These are phyloP conservation scores for Poeciliopsis occidentalis DNA, from an alignment of 2,113 vertebrate species.

Conservation along the genomic window DNA sequence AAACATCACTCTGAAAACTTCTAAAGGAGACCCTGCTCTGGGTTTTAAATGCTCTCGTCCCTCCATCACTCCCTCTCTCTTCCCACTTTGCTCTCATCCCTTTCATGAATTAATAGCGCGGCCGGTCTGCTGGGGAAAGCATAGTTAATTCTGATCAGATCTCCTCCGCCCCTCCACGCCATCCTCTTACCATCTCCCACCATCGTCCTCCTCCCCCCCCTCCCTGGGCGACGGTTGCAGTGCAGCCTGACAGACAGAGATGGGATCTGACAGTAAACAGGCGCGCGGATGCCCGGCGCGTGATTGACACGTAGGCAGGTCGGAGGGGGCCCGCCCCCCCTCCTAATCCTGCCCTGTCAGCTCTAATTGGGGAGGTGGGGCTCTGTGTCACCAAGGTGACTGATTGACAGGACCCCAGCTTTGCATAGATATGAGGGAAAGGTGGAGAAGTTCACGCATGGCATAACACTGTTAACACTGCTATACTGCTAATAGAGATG, in stretches of 20 bases:
- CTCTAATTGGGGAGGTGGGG: conserved; percentile 87
- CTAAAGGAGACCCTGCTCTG: conserved; percentile 79
- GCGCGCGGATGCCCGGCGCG: conserved; percentile 80
- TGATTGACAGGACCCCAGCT: conserved; percentile 87
- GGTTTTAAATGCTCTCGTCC: conserved; percentile 80
- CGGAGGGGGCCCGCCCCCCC: conserved; percentile 79
- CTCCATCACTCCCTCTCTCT: conserved; percentile 72
- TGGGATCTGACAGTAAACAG: conserved; percentile 87
- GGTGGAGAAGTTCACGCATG: conserved; percentile 77
- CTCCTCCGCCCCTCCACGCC: conserved; percentile 62
- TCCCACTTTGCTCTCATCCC: conserved; percentile 76
- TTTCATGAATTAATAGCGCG: conserved; percentile 86
- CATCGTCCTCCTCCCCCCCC: conserved; percentile 61
- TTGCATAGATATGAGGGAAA: conserved; percentile 86
- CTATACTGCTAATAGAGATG: conserved; percentile 82
- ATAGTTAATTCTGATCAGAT: conserved; percentile 86
- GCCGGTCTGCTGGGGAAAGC: conserved; percentile 80
- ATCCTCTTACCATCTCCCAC: conserved; percentile 27
- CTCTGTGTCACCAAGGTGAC: conserved; percentile 83
- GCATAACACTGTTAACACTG: conserved; percentile 78
- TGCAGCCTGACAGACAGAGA: conserved; percentile 83
- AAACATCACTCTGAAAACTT: conserved; percentile 79
- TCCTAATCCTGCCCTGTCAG: conserved; percentile 88
- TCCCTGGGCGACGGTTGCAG: conserved; percentile 77
- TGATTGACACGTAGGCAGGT: conserved; percentile 86